Conservation (phyloP, 2,888 invertebrate genomes). For the Steinernema hermaphroditum region DNA sequence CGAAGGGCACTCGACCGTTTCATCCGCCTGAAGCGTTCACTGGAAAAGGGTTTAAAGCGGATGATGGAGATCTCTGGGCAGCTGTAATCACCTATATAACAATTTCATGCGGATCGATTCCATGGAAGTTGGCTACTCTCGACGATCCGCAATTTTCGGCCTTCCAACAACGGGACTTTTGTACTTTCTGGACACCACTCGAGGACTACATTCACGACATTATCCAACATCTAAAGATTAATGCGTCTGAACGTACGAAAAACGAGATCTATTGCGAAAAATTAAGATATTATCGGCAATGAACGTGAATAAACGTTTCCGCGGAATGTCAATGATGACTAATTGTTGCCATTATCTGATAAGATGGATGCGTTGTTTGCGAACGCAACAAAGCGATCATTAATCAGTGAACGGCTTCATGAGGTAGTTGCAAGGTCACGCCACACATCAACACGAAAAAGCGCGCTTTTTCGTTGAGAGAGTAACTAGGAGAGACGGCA, state of each 20-base stretch:
- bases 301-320: too few species aligned
- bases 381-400: too few species aligned
- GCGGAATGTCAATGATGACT: too few species aligned
- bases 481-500: too few species aligned
- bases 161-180: not conserved
- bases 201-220: not conserved
- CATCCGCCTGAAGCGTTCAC: not conserved
- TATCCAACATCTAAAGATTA: not conserved
- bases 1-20: not conserved
- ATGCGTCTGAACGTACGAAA: not conserved
- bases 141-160: not conserved
- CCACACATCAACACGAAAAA: too few species aligned
- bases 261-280: not conserved
- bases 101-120: not conserved
- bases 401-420: too few species aligned
- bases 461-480: too few species aligned
- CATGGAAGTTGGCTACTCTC: not conserved
- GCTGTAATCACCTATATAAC: not conserved
- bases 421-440: too few species aligned
- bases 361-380: too few species aligned
- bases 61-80: slow-evolving; percentile 1
- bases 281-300: not conserved
- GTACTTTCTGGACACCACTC: not conserved
- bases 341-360: too few species aligned
- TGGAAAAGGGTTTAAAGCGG: not conserved